Evolutionary conservation across 2,888 invertebrate genomes (phyloP), one percentile per base, ranked within the genome.

Genomic region (Archaeoteleia sp.): DNA sequence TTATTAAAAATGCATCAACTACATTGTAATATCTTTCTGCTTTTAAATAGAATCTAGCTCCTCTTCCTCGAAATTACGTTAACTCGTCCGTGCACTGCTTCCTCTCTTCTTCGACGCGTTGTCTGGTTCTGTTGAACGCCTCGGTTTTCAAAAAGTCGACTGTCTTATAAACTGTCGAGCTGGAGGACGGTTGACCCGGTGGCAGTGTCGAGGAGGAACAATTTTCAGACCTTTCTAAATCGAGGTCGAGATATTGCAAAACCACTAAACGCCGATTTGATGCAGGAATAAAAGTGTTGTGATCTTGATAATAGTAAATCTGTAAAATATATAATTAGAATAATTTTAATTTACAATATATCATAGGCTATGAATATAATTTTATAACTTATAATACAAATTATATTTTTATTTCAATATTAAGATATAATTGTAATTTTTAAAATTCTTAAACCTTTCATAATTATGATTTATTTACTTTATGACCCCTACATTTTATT

Each of bases 131-230:
- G 85, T 94, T 95, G 80, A 97, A 95, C 3, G 96, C 97, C 82
- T 95, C 92, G 0, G 97, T 97, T 87, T 96, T 97, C 46, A 95
- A 87, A 87, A 97, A 97, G 87, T 97, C 97, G 0, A 97, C 96
- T 1, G 93, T 94, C 84, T 96, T 95, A 86, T 97, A 97, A 5
- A 94, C 94, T 0, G 93, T 76, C 8, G 86, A 86, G 67, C 85
- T 86, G 27, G 85, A 82, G 15, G 87, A 86, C n/a, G 85, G 84
- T 54, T 87, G 86, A 9, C 85, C 80, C 7, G 75, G 70, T 9
- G 85, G 85, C 32, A 85, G 81, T 60, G 85, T 82, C 0, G 85
- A 78, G 0, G 86, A 80, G 2, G 82, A 73, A 67, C 82, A 81
- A 62, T 73, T 84, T 65, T 84, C 83, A 0, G 89, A 87, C 0